Evolutionary conservation across 35 echinoderm and acorn worm species (phyloP), one percentile per base, ranked within the genome.

Genomic region (Acanthaster planci): DNA sequence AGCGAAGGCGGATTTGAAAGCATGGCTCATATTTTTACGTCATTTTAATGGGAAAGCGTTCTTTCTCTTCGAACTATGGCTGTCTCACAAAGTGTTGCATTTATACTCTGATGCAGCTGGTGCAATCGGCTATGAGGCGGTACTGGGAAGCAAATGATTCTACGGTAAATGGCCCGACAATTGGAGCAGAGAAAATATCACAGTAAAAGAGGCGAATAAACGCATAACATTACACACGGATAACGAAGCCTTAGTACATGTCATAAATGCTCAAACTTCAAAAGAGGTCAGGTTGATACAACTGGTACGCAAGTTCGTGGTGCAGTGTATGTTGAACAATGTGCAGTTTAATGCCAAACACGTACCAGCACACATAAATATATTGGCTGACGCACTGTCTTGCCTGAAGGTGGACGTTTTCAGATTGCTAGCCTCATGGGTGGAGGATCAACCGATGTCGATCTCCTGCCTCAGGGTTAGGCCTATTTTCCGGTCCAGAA

Each of bases 101-200:
- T 55, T 84, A 1, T 84, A 64, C 34, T 64, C 82, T 22, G 82
- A 84, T 67, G 52, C 82, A 38, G 52, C 82, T 23, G 82, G 82
- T 18, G 59, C 82, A 8, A 84, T 84, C 38, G 82, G 82, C 12
- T 84, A 60, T 37, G 82, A 32, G 36, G 53, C 82, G 22, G 52
- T 55, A 6, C 23, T 60, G 5, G 55, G 55, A 6, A 39, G 23
- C 10, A 27, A 60, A 15, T 84, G 82, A 57, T 84, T 84, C 39
- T 27, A 57, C 12, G 2, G 53, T 35, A 16, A n/a, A 15, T 84
- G 82, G 82, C 55, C 82, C 9, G 8, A 27, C 31, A 21, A 8
- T 7, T 60, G 53, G 1, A 57, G 54, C 19, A 21, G 38, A 29
- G 82, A 84, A 60, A 60, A 35, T 64, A 57, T 51, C 19, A 55